Percentiles rank a stretch among this genome's conserved stretches.
phyloP scores from a whole-genome alignment of 2,797 vertebrate genomes.

The Thaleichthys pacificus region DNA sequence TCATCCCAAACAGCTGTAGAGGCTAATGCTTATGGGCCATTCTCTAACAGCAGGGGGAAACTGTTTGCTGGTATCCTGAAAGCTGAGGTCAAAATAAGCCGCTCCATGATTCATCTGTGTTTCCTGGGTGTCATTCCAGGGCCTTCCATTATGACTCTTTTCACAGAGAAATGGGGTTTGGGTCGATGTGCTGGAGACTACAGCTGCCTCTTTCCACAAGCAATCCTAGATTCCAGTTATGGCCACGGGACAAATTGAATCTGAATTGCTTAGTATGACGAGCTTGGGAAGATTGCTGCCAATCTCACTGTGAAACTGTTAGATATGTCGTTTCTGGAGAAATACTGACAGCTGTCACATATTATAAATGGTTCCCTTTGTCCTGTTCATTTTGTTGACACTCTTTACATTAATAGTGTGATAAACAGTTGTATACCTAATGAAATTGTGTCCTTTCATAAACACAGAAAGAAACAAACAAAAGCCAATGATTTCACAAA shows the following conservation, averaged over 20 bases:
- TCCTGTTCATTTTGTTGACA: background rate
- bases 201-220: slow-evolving; percentile 51
- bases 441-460: slow-evolving; percentile 20
- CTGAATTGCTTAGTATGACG: slow-evolving; percentile 51
- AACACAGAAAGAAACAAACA: slow-evolving; percentile 12
- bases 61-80: background rate
- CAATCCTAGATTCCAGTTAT: slow-evolving; percentile 40
- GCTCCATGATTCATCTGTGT: too few relatives aligned
- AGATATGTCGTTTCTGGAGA: slow-evolving; percentile 29
- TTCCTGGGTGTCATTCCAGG: background rate
- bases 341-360: slow-evolving; percentile 44
- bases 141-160: slow-evolving; percentile 20
- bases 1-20: background rate
- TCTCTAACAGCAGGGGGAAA: slow-evolving; percentile 4
- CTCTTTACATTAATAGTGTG: slow-evolving; percentile 10
- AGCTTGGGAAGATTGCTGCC: slow-evolving; percentile 57
- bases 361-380: background rate
- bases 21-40: slow-evolving; percentile 2
- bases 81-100: background rate
- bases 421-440: slow-evolving; percentile 25
- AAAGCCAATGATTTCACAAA: slow-evolving; percentile 39
- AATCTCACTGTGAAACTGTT: slow-evolving; percentile 38
- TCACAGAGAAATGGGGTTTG: background rate
- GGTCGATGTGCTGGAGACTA: background rate
- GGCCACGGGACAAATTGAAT: slow-evolving; percentile 53